Evolutionary conservation across 2,797 vertebrate genomes (phyloP), one percentile per base, ranked within the genome.

Genomic region (Semaprochilodus insignis): DNA sequence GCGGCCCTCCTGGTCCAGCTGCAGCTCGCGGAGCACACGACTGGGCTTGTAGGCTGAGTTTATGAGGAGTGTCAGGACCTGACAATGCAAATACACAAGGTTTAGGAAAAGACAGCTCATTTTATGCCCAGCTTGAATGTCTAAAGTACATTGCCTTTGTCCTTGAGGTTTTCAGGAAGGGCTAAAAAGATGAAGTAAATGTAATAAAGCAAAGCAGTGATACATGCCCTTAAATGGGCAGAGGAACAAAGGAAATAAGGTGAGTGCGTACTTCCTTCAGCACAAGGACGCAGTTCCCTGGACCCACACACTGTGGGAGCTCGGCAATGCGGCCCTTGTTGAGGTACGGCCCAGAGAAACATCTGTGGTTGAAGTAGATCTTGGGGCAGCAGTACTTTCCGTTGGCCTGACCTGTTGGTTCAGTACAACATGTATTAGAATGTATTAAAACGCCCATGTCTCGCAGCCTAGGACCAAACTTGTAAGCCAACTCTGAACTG

Each of bases 361-460:
- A 99, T 81, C 98, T 96, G 86, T 99, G 98, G 90, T 99, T 99
- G 93, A 99, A 99, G 93, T 97, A 99, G 93, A 99, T 99, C 93
- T 99, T 99, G 89, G 98, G 98, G 91, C 97, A 98, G 93, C 95
- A 97, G 91, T 99, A 99, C 88, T 98, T 99, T 77, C 97, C 97
- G 25, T 99, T 99, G 52, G 96, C 94, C 65, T 94, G 95, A 84
- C 96, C 96, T 97, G 89, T 62, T 82, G 25, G 1, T 57, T 21
- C 21, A 74, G 51, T 48, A 78, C 21, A 89, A 31, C 19, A 81
- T n/a, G 44, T 48, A 34, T 81, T 59, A 17, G 48, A 80, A 65
- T 48, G 3, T 40, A 51, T 25, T 17, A 66, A 0, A 2, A 7
- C 67, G 5, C 2, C 40, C 40, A 48, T 48, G 44, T 48, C 44